A percentile compares a stretch with the other conserved stretches of the same genome.
Evolutionary conservation across 1,140 invertebrate genomes (phyloP).

Genomic region (Pseudachorutes palmiensis): DNA sequence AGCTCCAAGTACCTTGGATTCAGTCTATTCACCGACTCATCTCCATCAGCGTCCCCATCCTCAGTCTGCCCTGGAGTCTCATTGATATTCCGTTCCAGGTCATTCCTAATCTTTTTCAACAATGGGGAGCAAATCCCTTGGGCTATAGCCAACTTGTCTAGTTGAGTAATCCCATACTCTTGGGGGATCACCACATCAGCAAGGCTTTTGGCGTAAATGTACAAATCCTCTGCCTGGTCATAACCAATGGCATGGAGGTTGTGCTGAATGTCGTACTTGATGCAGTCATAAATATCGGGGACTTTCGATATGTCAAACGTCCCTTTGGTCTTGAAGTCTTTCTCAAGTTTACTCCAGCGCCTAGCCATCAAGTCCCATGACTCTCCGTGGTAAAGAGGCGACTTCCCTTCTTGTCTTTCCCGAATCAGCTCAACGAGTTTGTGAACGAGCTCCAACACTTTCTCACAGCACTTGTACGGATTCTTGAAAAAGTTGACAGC

Average conservation of each 20-base stretch:
- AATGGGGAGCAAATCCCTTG: slow-evolving; percentile 96
- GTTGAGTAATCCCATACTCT: slow-evolving; percentile 92
- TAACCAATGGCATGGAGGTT: slow-evolving; percentile 93
- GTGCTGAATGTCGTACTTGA: slow-evolving; percentile 97
- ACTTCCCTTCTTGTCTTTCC: slow-evolving; percentile 78
- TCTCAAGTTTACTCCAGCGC: slow-evolving; percentile 96
- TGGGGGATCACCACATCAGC: slow-evolving; percentile 98
- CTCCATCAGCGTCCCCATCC: slow-evolving; percentile 71
- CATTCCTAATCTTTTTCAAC: slow-evolving; percentile 89
- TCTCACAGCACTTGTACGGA: slow-evolving; percentile 85
- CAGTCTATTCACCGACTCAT: slow-evolving; percentile 83
- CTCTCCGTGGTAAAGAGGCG: slow-evolving; percentile 92
- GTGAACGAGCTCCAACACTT: slow-evolving; percentile 76
- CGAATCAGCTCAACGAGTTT: slow-evolving; percentile 76
- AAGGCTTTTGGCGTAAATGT: slow-evolving; percentile 87
- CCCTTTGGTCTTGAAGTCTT: slow-evolving; percentile 89
- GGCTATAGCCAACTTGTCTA: slow-evolving; percentile 93
- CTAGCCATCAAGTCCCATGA: slow-evolving; percentile 97
- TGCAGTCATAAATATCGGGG: slow-evolving; percentile 99
- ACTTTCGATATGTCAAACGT: slow-evolving; percentile 99
- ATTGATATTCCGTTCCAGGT: slow-evolving; percentile 87
- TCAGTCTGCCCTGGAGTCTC: slow-evolving; percentile 55
- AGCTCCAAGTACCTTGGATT: slow-evolving; percentile 69
- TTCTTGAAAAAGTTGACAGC: slow-evolving; percentile 94
- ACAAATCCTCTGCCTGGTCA: slow-evolving; percentile 87